Base-by-base conservation (phyloP, 2,113 vertebrate species). In the Oncorhynchus clarkii region DNA sequence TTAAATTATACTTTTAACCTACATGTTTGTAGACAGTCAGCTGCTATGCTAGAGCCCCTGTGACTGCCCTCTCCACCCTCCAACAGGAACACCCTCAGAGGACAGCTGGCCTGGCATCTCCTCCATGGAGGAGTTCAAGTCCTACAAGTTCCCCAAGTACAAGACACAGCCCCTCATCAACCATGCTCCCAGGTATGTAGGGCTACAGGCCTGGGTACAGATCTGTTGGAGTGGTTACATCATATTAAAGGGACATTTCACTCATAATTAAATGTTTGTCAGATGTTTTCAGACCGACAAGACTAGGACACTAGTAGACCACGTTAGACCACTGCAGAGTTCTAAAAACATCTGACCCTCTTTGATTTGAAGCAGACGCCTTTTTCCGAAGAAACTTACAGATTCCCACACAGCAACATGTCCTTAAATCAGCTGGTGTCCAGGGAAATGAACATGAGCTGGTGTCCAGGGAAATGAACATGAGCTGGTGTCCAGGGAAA, bases 81-180 rank as follows among this genome's bases (percentile, higher is more conserved):
- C 89, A 67, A 77, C 88, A 98, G 96, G 96, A 92, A 97, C 96
- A 78, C 96, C 96, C 12, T 95, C 94, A 86, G 96, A 97, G 86
- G 96, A 97, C 92, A 96, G 92, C 78, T 98, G 96, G 96, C 93
- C 96, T 66, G 95, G 96, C 83, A 95, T 98, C 89, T 95, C 93
- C 84, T 95, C 95, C 82, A 95, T 95, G 82, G 96, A 97, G 51
- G 96, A 98, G 85, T 97, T 97, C 89, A 96, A 95, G 92, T 95
- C 97, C 88, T 95, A 97, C 89, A 97, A 95, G 89, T 98, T 98
- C 73, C 95, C 96, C 76, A 98, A 97, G 85, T 98, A 97, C 79
- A 97, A 97, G 80, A 85, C 93, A 29, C 96, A 97, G 83, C 95
- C 95, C 54, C 93, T 98, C 54, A 96, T 98, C 86, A 98, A 96